These are phyloP conservation scores for Trichomalopsis sarcophagae DNA, from an alignment of 1,140 invertebrate species.

Conservation along the genomic window DNA sequence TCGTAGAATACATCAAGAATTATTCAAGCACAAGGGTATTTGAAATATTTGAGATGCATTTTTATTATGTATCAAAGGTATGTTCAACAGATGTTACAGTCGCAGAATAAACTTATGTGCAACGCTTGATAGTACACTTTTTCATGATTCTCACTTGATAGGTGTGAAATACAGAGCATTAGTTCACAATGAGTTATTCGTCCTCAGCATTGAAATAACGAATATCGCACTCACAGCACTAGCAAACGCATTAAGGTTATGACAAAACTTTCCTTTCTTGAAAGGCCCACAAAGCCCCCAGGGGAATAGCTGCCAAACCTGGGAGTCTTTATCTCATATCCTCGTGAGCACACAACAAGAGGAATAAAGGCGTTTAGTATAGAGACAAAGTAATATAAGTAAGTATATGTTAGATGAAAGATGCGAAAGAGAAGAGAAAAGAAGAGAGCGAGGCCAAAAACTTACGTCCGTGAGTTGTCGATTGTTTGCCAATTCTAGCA, in stretches of 20 bases:
- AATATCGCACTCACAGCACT: background rate
- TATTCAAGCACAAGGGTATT: background rate
- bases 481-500: constrained; percentile 41
- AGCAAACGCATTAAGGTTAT: constrained; percentile 16
- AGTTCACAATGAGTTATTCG: background rate
- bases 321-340: constrained; percentile 20
- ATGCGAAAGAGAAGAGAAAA: background rate
- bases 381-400: background rate
- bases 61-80: constrained; percentile 1
- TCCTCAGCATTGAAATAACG: background rate
- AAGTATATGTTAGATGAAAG: background rate
- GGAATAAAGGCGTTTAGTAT: constrained; percentile 1
- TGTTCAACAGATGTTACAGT: constrained; percentile 35
- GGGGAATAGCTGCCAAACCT: background rate
- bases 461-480: constrained; percentile 28
- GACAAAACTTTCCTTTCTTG: constrained; percentile 1
- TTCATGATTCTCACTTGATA: background rate
- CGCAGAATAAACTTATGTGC: background rate
- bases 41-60: background rate
- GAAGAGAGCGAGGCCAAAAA: background rate
- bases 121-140: background rate
- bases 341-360: constrained; percentile 1
- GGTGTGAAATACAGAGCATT: background rate
- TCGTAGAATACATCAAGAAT: background rate
- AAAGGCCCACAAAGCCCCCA: background rate